Percentiles rank a stretch among this genome's conserved stretches.
These are phyloP conservation scores for Formica selysi DNA, from an alignment of 1,140 invertebrate genomes.

Conservation along the genomic window DNA sequence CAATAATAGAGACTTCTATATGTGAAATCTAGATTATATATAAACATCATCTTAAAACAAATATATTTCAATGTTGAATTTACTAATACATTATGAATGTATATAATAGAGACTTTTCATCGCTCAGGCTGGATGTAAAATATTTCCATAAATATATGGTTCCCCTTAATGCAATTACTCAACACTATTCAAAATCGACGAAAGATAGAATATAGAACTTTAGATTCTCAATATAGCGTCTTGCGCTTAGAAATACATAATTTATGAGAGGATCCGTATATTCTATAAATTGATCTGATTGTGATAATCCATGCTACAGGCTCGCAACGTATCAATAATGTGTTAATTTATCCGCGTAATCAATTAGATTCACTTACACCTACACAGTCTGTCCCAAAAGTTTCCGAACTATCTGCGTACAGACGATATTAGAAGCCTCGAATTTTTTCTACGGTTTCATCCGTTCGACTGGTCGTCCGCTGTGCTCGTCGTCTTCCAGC, in stretches of 20 bases:
- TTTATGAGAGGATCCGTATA: background rate
- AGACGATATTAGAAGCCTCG: too few species aligned
- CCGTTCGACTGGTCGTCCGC: too few species aligned
- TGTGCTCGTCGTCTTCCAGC: too few species aligned
- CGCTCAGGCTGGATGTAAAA: background rate
- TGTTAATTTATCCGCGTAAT: background rate
- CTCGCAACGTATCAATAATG: background rate
- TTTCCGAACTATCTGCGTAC: too few species aligned
- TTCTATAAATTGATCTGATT: constrained; percentile 1
- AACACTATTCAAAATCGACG: too few species aligned
- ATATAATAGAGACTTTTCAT: background rate
- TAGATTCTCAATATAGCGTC: too few species aligned
- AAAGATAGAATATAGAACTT: too few species aligned
- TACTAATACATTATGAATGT: background rate
- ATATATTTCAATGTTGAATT: background rate
- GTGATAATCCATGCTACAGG: background rate
- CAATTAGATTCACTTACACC: background rate
- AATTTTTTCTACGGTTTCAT: too few species aligned
- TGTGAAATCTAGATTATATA: background rate
- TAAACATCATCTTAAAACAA: background rate
- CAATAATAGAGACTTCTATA: background rate
- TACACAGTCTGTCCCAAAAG: too few species aligned
- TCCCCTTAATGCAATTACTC: too few species aligned
- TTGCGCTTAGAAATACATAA: background rate
- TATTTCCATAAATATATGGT: too few species aligned